These are phyloP conservation scores for Thereva nobilitata DNA, from an alignment of 2,888 invertebrate genomes.

Conservation along the genomic window DNA sequence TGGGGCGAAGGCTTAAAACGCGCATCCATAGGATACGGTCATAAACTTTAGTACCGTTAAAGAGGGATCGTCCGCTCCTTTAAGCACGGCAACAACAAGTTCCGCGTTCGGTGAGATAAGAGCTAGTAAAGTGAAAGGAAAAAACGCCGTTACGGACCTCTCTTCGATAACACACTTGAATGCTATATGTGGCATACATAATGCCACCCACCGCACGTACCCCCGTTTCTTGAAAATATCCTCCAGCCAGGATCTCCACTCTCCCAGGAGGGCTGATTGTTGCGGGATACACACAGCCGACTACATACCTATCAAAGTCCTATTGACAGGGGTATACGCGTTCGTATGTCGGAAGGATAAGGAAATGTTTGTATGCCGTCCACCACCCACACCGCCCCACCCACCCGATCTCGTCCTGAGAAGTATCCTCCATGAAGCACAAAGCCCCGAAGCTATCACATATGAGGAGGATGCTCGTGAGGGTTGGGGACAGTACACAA, in stretches of 20 bases:
- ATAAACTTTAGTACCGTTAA: conserved; percentile 13
- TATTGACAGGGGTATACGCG: conserved; percentile 22
- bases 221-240: neutral
- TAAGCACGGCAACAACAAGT: neutral
- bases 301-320: conserved; percentile 12
- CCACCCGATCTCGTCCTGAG: conserved; percentile 27
- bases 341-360: conserved; percentile 27
- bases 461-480: conserved; percentile 17
- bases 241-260: too few relatives aligned
- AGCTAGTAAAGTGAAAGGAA: neutral
- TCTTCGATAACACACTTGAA: conserved; percentile 28
- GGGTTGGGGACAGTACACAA: neutral
- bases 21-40: conserved; percentile 15
- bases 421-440: conserved; percentile 27
- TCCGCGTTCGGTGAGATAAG: neutral
- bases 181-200: conserved; percentile 23
- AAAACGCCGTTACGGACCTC: conserved; percentile 12
- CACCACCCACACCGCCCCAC: conserved; percentile 15
- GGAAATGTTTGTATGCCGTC: conserved; percentile 23
- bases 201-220: conserved; percentile 21
- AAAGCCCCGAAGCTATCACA: conserved; percentile 29
- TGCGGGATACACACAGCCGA: conserved; percentile 8
- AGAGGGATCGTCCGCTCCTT: neutral
- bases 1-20: neutral
- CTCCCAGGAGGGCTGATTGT: too few relatives aligned